A percentile compares a stretch with the other conserved stretches of the same genome.
phyloP scores from a whole-genome alignment of 30 jellyfish, hydroid and myxozoan species.

The Pelagia noctiluca region DNA sequence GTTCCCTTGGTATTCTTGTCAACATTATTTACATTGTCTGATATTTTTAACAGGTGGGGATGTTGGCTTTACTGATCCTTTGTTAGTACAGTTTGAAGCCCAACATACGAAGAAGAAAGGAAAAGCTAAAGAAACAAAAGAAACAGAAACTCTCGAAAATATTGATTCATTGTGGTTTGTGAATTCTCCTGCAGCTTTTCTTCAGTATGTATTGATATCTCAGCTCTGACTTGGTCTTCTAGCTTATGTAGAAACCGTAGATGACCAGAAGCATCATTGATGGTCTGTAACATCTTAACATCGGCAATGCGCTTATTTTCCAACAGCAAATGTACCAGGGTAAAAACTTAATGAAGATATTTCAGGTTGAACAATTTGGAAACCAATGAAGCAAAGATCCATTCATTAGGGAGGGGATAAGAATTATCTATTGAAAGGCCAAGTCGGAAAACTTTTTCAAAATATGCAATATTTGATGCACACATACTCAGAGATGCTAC shows the following conservation, averaged over 20 bases:
- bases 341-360: not conserved
- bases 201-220: not conserved
- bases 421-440: too few species aligned
- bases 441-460: too few species aligned
- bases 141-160: constrained; percentile 3
- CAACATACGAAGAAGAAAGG: not conserved
- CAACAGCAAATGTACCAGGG: not conserved
- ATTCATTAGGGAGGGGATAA: too few species aligned
- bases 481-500: too few species aligned
- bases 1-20: not conserved
- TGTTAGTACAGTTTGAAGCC: constrained; percentile 52
- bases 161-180: not conserved
- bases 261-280: not conserved
- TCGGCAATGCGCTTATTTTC: not conserved
- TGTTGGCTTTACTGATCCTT: constrained; percentile 51
- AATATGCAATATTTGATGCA: too few species aligned
- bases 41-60: not conserved
- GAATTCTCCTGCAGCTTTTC: constrained; percentile 1
- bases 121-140: not conserved
- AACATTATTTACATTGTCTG: not conserved
- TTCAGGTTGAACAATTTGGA: not conserved
- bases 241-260: not conserved
- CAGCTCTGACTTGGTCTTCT: not conserved
- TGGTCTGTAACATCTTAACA: not conserved
- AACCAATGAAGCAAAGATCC: too few species aligned